phyloP scores from a whole-genome alignment of 2,797 vertebrate genomes.

The Cuniculus paca region DNA sequence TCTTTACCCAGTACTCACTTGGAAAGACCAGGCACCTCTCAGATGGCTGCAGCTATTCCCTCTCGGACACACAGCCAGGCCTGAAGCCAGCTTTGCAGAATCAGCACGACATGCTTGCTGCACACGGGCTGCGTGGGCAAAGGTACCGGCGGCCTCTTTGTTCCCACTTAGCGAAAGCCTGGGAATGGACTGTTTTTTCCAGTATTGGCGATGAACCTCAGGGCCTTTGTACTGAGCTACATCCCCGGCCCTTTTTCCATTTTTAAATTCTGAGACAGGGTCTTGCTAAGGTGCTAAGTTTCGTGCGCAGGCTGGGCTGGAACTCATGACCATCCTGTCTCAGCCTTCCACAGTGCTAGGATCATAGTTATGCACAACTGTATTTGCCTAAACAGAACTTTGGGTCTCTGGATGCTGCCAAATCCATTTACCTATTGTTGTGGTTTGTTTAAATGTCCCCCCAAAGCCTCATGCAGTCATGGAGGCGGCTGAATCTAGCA shows the following conservation, averaged over 20 bases:
- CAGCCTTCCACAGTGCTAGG: neutral
- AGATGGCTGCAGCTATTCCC: neutral
- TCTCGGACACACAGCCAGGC: neutral
- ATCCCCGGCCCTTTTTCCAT: neutral
- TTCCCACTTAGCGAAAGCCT: neutral
- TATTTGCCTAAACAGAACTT: neutral
- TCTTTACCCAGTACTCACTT: neutral
- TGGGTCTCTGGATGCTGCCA: neutral
- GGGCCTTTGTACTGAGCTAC: neutral
- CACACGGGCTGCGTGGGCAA: neutral
- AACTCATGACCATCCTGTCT: neutral
- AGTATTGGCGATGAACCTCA: neutral
- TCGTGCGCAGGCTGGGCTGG: neutral
- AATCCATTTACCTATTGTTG: neutral
- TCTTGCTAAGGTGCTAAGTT: neutral
- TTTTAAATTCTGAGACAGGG: neutral
- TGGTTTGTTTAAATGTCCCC: no score
- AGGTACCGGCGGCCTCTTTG: neutral
- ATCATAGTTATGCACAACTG: neutral
- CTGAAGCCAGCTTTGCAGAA: neutral
- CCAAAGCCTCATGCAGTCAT: no score
- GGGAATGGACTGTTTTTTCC: neutral
- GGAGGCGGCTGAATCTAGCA: no score
- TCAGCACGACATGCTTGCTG: neutral
- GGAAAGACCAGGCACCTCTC: neutral